Evolutionary conservation across 2,113 vertebrate genomes (phyloP), one percentile per base, ranked within the genome.

Genomic region (Tenebrosternarchus preto): DNA sequence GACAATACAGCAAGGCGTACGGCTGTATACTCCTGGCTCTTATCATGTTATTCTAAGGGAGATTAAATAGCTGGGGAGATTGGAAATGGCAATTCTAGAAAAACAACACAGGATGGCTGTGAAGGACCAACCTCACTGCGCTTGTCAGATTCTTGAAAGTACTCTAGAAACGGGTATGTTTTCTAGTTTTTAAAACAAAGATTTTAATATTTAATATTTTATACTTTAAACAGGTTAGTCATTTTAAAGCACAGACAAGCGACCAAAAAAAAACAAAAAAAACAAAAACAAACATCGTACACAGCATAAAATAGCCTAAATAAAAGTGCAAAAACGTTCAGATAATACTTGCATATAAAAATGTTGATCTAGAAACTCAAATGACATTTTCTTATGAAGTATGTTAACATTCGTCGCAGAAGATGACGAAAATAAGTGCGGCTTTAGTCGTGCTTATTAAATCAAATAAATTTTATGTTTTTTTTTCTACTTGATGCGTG

Each of bases 311-410:
- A 87, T 87, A 87, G 83, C 78, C 73, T 43, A 73, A 88, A 86
- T 87, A 86, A 76, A 88, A 89, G 91, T 92, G 90, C 87, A 88
- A 90, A 88, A 87, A 70, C 11, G 25, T 82, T 60, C 56, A 84
- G 78, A 77, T 50, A 75, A 81, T 76, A 85, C 75, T 67, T 82
- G 56, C 76, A 80, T 84, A 75, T 60, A 82, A 81, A 78, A 36
- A 20, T 24, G 33, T 39, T 36, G 5, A 85, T 24, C 4, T 60
- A 82, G 55, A 87, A 79, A 80, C 66, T 60, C 19, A 82, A 80
- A 85, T 77, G 22, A 19, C 19, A 43, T 53, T 82, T 64, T n/a
- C n/a, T 61, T 43, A 60, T 75, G 61, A 70, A 78, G 64, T 76
- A 76, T 63, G 50, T 50, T 17, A 76, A 63, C 16, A 64, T 12